phyloP scores from a whole-genome alignment of 2,113 vertebrate genomes.

The Erythrocercus mccallii region DNA sequence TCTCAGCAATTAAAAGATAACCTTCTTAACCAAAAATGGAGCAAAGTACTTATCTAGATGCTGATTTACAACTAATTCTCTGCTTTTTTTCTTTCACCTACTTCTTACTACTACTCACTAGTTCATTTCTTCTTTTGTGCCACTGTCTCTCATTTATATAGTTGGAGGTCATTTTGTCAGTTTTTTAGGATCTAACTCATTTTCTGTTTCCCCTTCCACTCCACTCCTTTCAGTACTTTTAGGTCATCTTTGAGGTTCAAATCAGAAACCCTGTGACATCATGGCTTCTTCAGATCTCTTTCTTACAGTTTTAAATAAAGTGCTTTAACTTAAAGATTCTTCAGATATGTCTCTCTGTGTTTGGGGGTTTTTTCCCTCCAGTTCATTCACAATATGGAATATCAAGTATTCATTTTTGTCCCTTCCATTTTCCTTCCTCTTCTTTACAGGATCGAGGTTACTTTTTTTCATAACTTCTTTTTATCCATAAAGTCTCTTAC shows the following conservation, averaged over 20 bases:
- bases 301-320: neutral
- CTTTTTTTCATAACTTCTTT: neutral
- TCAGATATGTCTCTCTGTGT: neutral
- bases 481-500: neutral
- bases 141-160: neutral
- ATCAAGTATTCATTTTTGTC: neutral
- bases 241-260: neutral
- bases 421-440: neutral
- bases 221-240: neutral
- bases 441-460: neutral
- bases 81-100: neutral
- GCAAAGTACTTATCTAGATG: neutral
- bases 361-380: fast-evolving
- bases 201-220: neutral
- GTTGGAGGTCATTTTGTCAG: neutral
- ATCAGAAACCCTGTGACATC: neutral
- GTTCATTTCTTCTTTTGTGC: neutral
- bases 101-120: neutral
- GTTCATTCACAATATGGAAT: neutral
- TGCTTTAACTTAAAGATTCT: neutral
- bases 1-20: neutral
- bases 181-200: neutral
- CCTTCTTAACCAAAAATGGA: neutral
- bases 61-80: neutral
- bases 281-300: neutral